Evolutionary conservation across 2,888 invertebrate genomes (phyloP).

Genomic region (Cosmorhoe ocellata): DNA sequence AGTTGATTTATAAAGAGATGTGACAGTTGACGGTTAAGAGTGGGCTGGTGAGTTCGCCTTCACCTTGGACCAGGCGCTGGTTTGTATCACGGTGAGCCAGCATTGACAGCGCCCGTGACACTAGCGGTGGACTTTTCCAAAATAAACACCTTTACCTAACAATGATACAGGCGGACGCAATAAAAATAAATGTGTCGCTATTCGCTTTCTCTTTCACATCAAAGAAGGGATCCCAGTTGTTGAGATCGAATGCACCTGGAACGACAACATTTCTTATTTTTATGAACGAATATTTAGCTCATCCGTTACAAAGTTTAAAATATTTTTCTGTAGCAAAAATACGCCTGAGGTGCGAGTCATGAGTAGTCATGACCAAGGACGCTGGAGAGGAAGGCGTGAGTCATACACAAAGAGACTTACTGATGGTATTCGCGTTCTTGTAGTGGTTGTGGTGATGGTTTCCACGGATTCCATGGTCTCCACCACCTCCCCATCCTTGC

Average conservation of each 20-base stretch:
- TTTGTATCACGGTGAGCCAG: slow-evolving; percentile 63
- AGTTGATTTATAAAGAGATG: slow-evolving; percentile 62
- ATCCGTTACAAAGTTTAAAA: slow-evolving; percentile 22
- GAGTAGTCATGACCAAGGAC: slow-evolving; percentile 56
- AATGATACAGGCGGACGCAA: slow-evolving; percentile 59
- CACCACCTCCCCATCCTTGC: slow-evolving; percentile 47
- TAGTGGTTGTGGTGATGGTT: slow-evolving; percentile 70
- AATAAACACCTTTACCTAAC: slow-evolving; percentile 70
- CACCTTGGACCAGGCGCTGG: slow-evolving; percentile 72
- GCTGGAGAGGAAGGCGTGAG: slow-evolving; percentile 30
- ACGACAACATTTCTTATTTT: slow-evolving; percentile 29
- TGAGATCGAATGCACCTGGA: slow-evolving; percentile 43
- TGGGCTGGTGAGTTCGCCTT: slow-evolving; percentile 62
- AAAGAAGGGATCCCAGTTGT: slow-evolving; percentile 38
- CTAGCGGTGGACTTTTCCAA: slow-evolving; percentile 58
- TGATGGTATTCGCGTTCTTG: slow-evolving; percentile 51
- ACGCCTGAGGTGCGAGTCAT: slow-evolving; percentile 47
- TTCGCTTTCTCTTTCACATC: slow-evolving; percentile 40
- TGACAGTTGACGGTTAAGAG: slow-evolving; percentile 56
- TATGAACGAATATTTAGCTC: slow-evolving; percentile 45
- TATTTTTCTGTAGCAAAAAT: slow-evolving; percentile 43
- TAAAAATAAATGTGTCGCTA: slow-evolving; percentile 58
- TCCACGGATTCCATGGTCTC: slow-evolving; percentile 66
- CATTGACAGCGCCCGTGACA: slow-evolving; percentile 75
- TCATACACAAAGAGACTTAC: slow-evolving; percentile 51